Conservation (phyloP, 2,113 vertebrate genomes). For the Meleagris gallopavo region DNA sequence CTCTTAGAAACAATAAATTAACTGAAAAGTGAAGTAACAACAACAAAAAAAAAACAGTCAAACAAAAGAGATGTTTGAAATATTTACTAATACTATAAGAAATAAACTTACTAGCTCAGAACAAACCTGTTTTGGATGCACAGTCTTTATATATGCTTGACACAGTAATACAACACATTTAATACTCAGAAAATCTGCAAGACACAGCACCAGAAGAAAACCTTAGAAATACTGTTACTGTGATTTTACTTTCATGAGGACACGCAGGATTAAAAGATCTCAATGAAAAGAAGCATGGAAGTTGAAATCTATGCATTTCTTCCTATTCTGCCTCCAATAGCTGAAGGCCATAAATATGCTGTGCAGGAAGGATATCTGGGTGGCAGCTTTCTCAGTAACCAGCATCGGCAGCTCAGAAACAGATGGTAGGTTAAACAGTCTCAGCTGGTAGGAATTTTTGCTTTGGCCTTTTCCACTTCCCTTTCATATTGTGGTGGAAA, state of each 20-base stretch:
- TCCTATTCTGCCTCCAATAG: background rate
- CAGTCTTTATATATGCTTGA: background rate
- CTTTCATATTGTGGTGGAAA: background rate
- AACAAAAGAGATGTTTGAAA: conserved; percentile 17
- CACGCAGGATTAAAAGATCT: background rate
- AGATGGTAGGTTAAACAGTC: conserved; percentile 66
- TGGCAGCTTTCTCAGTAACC: conserved; percentile 15
- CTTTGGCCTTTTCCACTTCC: conserved; percentile 35
- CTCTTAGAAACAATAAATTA: background rate
- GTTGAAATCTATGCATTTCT: background rate
- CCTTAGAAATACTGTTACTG: background rate
- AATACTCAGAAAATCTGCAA: background rate
- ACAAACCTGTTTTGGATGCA: background rate
- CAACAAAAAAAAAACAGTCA: background rate
- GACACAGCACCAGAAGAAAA: background rate
- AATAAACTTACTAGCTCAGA: background rate
- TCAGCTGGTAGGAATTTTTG: conserved; percentile 59
- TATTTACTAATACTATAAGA: background rate
- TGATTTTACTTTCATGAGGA: background rate
- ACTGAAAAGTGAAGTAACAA: background rate
- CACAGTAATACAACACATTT: background rate
- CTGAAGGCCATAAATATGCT: background rate
- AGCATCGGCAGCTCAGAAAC: background rate
- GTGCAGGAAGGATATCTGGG: background rate
- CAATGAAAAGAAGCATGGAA: background rate